Evolutionary conservation across 37 sponge, comb jelly and placozoan genomes (phyloP), one percentile per base, ranked within the genome.

Genomic region (Beroe forskalii): DNA sequence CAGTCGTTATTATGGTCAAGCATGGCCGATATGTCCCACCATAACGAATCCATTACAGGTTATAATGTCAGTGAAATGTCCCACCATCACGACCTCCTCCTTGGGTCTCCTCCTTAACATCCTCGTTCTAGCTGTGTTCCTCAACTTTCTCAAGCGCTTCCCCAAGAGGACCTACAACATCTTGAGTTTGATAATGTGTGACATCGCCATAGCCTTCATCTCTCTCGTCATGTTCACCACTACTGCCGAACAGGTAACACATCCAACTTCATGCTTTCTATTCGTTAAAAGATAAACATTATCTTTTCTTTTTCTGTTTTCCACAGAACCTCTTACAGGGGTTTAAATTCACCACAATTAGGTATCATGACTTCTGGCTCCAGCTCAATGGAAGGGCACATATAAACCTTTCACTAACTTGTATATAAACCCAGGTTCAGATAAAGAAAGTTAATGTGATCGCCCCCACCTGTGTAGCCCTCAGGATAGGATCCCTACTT

Each of bases 101-200:
- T 17, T 48, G 12, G 55, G 55, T 17, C 55, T 48, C 6, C 55
- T 48, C 6, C 55, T 48, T 12, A 80, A 80, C 86, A 40, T n/a
- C 28, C 55, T 41, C 31, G 24, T 80, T 24, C 12, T 80, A 19
- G 28, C 3, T n/a, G 55, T 43, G 19, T 80, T 38, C 40, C 55
- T 80, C 25, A 4, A 22, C 48, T 44, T 20, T 48, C 28, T 80
- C 41, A 9, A 40, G 38, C 23, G 55, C 38, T 80, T 80, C 48
- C 86, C 86, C 17, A 80, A 80, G 35, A 43, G 86, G 8, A 80
- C 86, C 25, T n/a, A 23, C 55, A 80, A 80, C 86, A 80, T 80
- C 35, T 27, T 80, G 30, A 80, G 86, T 80, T 37, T 80, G 28
- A 80, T 44, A 17, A 25, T 80, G 55, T 44, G 55, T 38, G 86